Conservation (phyloP, 1,140 invertebrate species). For the Drosophila ohnishii region DNA sequence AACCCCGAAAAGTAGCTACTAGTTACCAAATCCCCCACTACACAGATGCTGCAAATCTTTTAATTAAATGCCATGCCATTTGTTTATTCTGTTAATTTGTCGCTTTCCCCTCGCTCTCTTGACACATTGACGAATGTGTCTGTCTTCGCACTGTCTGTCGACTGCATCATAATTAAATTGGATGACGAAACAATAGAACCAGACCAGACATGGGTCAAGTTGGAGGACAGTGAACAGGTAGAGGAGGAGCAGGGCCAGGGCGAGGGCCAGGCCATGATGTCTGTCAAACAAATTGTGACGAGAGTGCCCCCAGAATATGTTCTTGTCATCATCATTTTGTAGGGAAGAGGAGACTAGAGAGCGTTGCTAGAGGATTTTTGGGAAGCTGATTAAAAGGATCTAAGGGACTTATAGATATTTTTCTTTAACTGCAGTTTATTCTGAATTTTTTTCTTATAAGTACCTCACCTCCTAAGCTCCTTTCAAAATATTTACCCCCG, state of each 20-base stretch:
- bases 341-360: no score
- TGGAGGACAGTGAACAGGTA: slow-evolving; percentile 50
- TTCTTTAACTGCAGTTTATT: background rate
- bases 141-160: slow-evolving; percentile 37
- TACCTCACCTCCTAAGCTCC: background rate
- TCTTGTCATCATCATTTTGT: slow-evolving; percentile 9
- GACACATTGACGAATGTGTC: slow-evolving; percentile 59
- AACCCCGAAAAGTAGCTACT: slow-evolving; percentile 32
- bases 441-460: no score
- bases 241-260: background rate
- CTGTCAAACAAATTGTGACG: slow-evolving; percentile 21
- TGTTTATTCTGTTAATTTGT: slow-evolving; percentile 77
- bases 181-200: slow-evolving; percentile 61
- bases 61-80: slow-evolving; percentile 70
- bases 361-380: background rate
- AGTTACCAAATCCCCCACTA: slow-evolving; percentile 5
- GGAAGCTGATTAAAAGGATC: slow-evolving; percentile 1
- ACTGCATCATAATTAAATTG: slow-evolving; percentile 73
- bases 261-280: slow-evolving; percentile 23
- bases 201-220: slow-evolving; percentile 70
- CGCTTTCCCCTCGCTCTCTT: slow-evolving; percentile 54
- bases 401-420: no score
- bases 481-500: background rate
- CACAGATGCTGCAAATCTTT: slow-evolving; percentile 28
- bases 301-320: slow-evolving; percentile 5